phyloP scores from a whole-genome alignment of 2,113 vertebrate genomes.

The Alethe castanea region DNA sequence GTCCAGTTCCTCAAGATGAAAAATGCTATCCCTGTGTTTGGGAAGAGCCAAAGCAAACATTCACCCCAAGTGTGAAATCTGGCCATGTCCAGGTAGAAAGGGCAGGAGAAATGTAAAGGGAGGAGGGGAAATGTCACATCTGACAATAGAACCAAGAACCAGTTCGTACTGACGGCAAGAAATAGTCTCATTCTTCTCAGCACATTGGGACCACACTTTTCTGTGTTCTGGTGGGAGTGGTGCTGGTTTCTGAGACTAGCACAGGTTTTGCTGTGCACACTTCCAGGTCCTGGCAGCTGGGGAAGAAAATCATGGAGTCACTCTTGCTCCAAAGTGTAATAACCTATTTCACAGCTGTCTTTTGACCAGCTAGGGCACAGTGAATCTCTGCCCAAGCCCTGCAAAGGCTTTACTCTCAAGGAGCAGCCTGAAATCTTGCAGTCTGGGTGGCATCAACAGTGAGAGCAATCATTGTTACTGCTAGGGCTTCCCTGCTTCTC shows the following conservation, averaged over 20 bases:
- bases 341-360: background rate
- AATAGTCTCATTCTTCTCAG: background rate
- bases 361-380: background rate
- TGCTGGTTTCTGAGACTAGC: background rate
- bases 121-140: conserved; percentile 19
- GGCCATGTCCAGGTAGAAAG: background rate
- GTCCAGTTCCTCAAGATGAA: background rate
- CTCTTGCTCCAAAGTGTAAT: background rate
- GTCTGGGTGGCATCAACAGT: background rate
- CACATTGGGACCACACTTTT: rapidly evolving
- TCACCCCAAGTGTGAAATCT: conserved; percentile 8
- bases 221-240: background rate
- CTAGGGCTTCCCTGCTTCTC: background rate
- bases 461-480: background rate
- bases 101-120: background rate
- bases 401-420: background rate
- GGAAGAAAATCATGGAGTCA: background rate
- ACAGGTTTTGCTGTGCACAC: rapidly evolving
- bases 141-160: background rate
- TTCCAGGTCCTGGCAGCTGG: background rate
- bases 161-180: background rate
- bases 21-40: background rate
- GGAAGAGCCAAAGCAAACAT: background rate
- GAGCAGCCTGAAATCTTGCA: background rate
- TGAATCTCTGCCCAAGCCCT: background rate